Percentiles rank a stretch among this genome's conserved stretches.
phyloP scores from a whole-genome alignment of 1,140 invertebrate species.

The Diploscapter pachys region DNA sequence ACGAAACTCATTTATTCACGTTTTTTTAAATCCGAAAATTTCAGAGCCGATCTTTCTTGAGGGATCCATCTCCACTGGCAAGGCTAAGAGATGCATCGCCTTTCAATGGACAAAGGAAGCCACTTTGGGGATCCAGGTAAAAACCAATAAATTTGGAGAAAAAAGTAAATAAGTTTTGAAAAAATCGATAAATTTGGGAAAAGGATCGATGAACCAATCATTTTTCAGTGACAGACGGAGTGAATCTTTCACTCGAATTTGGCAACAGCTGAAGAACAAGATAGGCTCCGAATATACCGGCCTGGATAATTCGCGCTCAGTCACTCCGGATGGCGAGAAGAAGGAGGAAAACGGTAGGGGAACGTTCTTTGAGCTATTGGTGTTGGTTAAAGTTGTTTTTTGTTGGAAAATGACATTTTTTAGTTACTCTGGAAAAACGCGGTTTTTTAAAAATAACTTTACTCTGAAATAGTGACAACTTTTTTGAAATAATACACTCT shows the following conservation, averaged over 20 bases:
- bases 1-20: neutral
- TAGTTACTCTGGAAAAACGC: too few species aligned
- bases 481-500: too few species aligned
- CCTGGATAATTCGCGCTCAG: neutral
- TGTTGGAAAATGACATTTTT: neutral
- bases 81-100: neutral
- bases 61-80: too few species aligned
- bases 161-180: neutral
- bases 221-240: neutral
- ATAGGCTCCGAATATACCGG: neutral
- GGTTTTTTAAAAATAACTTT: too few species aligned
- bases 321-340: too few species aligned
- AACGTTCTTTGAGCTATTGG: neutral
- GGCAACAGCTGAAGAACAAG: neutral
- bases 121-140: neutral
- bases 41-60: too few species aligned
- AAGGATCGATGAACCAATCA: neutral
- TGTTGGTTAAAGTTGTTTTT: neutral
- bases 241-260: neutral
- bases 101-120: neutral
- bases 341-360: too few species aligned
- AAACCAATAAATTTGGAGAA: neutral
- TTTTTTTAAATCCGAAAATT: constrained; percentile 2
- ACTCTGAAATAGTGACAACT: too few species aligned
- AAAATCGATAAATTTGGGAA: constrained; percentile 1